A percentile compares a stretch with the other conserved stretches of the same genome.
These are phyloP conservation scores for Terrapene triunguis DNA, from an alignment of 2,113 vertebrate species.

Conservation along the genomic window DNA sequence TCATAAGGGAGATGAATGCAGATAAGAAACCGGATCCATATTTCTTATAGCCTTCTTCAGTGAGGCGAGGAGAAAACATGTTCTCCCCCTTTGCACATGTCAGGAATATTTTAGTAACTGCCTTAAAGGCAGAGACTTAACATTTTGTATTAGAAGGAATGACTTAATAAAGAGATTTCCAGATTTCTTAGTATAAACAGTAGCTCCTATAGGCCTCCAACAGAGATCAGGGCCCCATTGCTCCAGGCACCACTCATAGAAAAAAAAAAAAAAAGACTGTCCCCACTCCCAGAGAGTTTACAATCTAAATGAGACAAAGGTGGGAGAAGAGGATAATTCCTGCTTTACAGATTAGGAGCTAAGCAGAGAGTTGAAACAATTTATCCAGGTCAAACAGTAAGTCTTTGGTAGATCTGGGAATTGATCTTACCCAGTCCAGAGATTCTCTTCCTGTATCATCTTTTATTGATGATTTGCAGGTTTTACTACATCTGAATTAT, in stretches of 20 bases:
- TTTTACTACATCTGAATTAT: not conserved
- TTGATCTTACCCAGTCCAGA: not conserved
- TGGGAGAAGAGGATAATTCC: not conserved
- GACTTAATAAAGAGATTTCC: no score
- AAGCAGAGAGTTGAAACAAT: not conserved
- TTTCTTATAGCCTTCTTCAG: not conserved
- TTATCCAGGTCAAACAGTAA: not conserved
- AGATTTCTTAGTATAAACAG: not conserved
- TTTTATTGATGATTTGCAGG: not conserved
- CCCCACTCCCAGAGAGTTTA: not conserved
- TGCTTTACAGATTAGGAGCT: not conserved
- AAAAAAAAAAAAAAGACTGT: not conserved
- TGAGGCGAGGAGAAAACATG: not conserved
- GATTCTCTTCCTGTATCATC: not conserved
- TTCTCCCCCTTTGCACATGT: not conserved
- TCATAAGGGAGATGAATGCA: not conserved
- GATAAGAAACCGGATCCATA: not conserved
- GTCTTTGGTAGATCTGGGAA: not conserved
- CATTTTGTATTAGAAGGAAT: no score
- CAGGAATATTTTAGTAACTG: not conserved
- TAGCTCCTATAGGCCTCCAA: not conserved
- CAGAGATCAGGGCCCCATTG: not conserved
- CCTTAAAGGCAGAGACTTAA: not conserved
- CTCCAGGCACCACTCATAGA: not conserved
- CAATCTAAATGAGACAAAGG: not conserved